Evolutionary conservation across 1,140 invertebrate species (phyloP), one percentile per base, ranked within the genome.

Genomic region (Hypothenemus hampei): DNA sequence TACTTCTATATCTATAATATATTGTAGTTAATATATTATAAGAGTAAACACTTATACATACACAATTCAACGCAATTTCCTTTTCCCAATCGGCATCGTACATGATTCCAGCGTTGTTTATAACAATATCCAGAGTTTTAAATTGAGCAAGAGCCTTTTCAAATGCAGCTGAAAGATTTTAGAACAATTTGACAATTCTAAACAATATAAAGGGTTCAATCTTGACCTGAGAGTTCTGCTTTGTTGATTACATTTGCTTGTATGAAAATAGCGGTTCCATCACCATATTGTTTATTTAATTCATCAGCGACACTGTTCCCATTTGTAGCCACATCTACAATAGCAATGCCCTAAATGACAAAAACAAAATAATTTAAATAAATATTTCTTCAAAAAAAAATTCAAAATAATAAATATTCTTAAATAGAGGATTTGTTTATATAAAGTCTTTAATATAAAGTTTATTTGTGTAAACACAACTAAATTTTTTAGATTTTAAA

Each of bases 71-170:
- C 11, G 72, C 68, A 20, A 77, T 70, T 64, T 74, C 67, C 33
- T 63, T 65, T 53, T 76, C 70, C 74, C 75, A 77, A 55, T 71
- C 62, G 51, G 68, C 62, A 55, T 78, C 76, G 31, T 73, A 69
- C 41, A 78, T 65, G 47, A 77, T 73, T 31, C 75, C 70, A 46
- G 77, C 76, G 58, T 77, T 74, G 24, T 78, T 76, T 5, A 76
- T 67, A 0, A 78, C 73, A 16, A 80, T 73, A 49, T 80, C 75
- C n/a, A 75, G 35, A 6, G 58, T 55, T 33, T 69, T 68, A 15
- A 72, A 70, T 6, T 56, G 63, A 13, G 55, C 52, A 3, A 71
- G 20, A n/a, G 68, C 57, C 26, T 65, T 53, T 50, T 72, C 67
- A 44, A 75, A 73, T 7, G 65, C 63, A 40, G 29, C 72, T 74